These are phyloP conservation scores for Bombyx mandarina DNA, from an alignment of 1,140 invertebrate species.

Conservation along the genomic window DNA sequence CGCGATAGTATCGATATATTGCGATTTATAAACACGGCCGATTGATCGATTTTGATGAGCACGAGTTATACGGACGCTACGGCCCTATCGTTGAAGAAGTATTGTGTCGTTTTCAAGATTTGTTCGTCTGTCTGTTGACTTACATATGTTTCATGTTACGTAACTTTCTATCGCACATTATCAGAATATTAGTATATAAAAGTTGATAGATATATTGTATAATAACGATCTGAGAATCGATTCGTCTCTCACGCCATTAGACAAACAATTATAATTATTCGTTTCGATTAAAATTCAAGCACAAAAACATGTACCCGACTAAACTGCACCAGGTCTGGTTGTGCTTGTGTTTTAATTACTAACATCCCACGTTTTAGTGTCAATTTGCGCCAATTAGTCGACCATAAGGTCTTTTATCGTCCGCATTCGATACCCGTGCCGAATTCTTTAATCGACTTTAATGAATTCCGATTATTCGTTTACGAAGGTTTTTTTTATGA, in stretches of 20 bases:
- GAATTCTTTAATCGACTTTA: slow-evolving; percentile 45
- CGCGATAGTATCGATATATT: slow-evolving; percentile 57
- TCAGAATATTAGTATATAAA: neutral
- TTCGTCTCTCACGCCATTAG: neutral
- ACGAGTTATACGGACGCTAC: slow-evolving; percentile 28
- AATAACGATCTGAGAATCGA: slow-evolving; percentile 4
- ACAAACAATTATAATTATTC: slow-evolving; percentile 16
- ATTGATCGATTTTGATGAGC: slow-evolving; percentile 60
- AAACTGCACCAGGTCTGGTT: slow-evolving; percentile 10
- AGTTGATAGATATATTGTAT: neutral
- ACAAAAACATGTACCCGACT: slow-evolving; percentile 10
- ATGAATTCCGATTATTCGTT: slow-evolving; percentile 46
- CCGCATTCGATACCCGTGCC: slow-evolving; percentile 15
- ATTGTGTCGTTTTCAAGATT: slow-evolving; percentile 13
- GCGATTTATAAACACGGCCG: slow-evolving; percentile 51
- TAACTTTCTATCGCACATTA: too few species aligned
- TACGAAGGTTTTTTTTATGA: slow-evolving; percentile 37
- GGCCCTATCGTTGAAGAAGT: slow-evolving; percentile 30
- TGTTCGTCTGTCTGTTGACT: neutral
- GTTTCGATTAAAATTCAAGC: slow-evolving; percentile 16
- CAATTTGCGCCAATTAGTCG: slow-evolving; percentile 24
- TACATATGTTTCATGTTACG: too few species aligned
- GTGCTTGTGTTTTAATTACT: slow-evolving; percentile 17
- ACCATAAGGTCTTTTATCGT: slow-evolving; percentile 19
- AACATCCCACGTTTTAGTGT: slow-evolving; percentile 20